Evolutionary conservation across 2,888 invertebrate genomes (phyloP).

Genomic region (Philonicus albiceps): DNA sequence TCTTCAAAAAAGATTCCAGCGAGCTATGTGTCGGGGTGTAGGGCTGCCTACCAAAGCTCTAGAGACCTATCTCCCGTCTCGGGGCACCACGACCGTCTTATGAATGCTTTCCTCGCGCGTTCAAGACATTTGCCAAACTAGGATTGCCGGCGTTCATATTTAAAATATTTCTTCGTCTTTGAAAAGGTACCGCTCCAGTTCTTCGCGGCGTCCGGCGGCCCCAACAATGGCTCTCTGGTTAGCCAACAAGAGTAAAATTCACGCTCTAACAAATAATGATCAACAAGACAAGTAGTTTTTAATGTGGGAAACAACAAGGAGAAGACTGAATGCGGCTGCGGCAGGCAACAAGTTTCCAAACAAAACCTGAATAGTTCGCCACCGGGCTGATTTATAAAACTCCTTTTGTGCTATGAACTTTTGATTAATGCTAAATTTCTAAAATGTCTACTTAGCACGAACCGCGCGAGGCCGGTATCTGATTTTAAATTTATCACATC

Average conservation of each 20-base stretch:
- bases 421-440: conserved; percentile 40
- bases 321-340: conserved; percentile 7
- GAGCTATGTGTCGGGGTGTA: no score
- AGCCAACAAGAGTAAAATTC: conserved; percentile 29
- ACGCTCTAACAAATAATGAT: conserved; percentile 34
- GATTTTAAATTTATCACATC: conserved; percentile 39
- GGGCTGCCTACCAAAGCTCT: background rate
- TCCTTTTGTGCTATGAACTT: conserved; percentile 29
- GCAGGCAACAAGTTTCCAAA: conserved; percentile 34
- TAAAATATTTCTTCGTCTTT: conserved; percentile 13
- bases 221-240: conserved; percentile 20
- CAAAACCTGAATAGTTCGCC: conserved; percentile 38
- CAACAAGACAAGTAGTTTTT: conserved; percentile 37
- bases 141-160: conserved; percentile 28
- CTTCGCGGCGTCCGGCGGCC: conserved; percentile 16
- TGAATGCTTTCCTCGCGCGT: background rate
- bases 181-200: conserved; percentile 30
- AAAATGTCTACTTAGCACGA: conserved; percentile 20
- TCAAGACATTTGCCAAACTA: conserved; percentile 22
- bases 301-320: conserved; percentile 30
- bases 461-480: conserved; percentile 1
- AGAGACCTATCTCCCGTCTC: background rate
- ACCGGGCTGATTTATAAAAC: conserved; percentile 41
- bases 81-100: background rate
- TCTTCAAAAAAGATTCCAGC: background rate